These are phyloP conservation scores for Biston betularia DNA, from an alignment of 2,888 invertebrate species.

Conservation along the genomic window DNA sequence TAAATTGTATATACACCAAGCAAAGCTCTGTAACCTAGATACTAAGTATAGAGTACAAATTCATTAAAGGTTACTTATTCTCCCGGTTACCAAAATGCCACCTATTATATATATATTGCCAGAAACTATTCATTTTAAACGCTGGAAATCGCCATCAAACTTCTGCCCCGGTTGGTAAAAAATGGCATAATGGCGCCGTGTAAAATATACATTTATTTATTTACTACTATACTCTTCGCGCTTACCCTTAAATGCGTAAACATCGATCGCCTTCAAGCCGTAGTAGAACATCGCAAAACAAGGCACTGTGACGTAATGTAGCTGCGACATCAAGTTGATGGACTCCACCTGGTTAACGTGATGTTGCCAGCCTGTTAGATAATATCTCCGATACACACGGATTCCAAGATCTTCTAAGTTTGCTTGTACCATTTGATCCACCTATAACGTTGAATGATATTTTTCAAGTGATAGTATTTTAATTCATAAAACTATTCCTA, in stretches of 20 bases:
- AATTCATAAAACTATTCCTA: too few species aligned
- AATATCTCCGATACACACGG: constrained; percentile 74
- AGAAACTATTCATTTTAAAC: too few species aligned
- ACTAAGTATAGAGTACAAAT: too few species aligned
- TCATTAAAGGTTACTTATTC: too few species aligned
- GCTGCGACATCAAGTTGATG: constrained; percentile 80
- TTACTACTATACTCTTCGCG: not conserved
- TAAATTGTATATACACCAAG: too few species aligned
- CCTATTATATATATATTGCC: too few species aligned
- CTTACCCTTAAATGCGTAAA: constrained; percentile 78
- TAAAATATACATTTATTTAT: not conserved
- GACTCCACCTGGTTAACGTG: constrained; percentile 58
- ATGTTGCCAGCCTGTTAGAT: constrained; percentile 82
- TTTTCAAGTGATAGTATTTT: too few species aligned
- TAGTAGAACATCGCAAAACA: constrained; percentile 87
- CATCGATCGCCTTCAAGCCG: constrained; percentile 81
- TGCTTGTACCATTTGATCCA: constrained; percentile 81
- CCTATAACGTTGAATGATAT: constrained; percentile 54
- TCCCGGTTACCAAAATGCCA: too few species aligned
- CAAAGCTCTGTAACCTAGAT: too few species aligned
- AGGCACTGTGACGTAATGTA: constrained; percentile 71
- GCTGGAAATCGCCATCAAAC: too few species aligned
- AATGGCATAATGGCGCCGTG: too few species aligned
- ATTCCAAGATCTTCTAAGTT: constrained; percentile 73
- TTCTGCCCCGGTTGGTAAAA: too few species aligned